Conservation (phyloP, 2,113 vertebrate species). For the Plestiodon gilberti region DNA sequence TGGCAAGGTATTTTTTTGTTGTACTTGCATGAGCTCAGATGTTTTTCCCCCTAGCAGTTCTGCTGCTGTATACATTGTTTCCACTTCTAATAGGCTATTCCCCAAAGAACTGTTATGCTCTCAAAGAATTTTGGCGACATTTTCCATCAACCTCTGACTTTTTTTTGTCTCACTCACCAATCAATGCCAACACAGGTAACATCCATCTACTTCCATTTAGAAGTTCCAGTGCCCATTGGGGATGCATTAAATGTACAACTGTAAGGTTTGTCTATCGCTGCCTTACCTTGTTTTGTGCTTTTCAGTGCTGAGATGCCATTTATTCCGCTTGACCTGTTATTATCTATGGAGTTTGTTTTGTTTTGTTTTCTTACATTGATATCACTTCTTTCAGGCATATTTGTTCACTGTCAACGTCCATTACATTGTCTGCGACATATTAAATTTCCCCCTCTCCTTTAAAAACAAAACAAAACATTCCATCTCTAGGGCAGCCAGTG, state of each 20-base stretch:
- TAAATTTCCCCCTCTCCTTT: background rate
- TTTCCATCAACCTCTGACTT: background rate
- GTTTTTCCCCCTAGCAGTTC: background rate
- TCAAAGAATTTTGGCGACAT: background rate
- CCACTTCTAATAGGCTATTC: background rate
- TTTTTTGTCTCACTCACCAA: background rate
- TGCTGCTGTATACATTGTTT: background rate
- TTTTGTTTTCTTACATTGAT: background rate
- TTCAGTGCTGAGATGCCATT: background rate
- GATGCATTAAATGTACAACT: conserved; percentile 34
- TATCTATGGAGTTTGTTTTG: background rate
- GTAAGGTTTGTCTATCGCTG: background rate
- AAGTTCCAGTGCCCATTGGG: background rate
- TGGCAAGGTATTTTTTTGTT: background rate
- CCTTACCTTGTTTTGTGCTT: background rate
- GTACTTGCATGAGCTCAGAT: background rate
- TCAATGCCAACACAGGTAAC: background rate
- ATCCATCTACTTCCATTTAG: background rate
- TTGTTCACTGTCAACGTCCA: conserved; percentile 2
- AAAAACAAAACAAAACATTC: background rate
- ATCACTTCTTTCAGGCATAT: conserved; percentile 14
- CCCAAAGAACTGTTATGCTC: background rate
- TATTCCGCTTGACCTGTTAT: background rate
- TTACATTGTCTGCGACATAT: conserved; percentile 1
- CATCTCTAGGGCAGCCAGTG: background rate